Evolutionary conservation across 1,140 invertebrate genomes (phyloP).

Genomic region (Phymorhynchus buccinoides): DNA sequence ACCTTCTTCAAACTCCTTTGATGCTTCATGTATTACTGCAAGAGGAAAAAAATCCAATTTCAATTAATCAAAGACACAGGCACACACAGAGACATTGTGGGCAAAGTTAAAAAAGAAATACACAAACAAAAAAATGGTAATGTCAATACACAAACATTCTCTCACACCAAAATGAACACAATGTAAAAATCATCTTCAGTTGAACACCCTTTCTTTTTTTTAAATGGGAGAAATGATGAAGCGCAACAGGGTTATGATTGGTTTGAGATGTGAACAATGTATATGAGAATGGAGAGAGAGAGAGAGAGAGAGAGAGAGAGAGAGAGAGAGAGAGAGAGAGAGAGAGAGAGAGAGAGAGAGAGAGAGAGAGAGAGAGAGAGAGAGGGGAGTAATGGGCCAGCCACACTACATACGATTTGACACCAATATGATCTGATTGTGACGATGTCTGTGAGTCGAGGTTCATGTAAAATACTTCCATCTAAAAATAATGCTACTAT

Average conservation of each 20-base stretch:
- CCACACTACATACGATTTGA: no score
- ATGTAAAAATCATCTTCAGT: no score
- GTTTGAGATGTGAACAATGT: no score
- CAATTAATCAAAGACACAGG: not conserved
- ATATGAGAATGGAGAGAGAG: not conserved
- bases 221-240: no score
- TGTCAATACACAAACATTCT: not conserved
- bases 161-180: not conserved
- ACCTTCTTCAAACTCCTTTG: not conserved
- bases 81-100: not conserved
- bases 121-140: not conserved
- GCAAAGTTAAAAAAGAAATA: not conserved
- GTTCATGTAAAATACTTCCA: no score
- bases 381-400: no score
- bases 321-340: not conserved
- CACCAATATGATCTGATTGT: no score
- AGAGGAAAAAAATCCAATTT: not conserved
- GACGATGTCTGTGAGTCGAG: no score
- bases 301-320: not conserved
- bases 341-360: not conserved
- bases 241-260: no score
- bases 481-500: no score
- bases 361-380: not conserved
- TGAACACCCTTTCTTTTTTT: no score
- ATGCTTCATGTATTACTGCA: slow-evolving; percentile 1